These are phyloP conservation scores for Oncorhynchus keta DNA, from an alignment of 2,113 vertebrate species.

Conservation along the genomic window DNA sequence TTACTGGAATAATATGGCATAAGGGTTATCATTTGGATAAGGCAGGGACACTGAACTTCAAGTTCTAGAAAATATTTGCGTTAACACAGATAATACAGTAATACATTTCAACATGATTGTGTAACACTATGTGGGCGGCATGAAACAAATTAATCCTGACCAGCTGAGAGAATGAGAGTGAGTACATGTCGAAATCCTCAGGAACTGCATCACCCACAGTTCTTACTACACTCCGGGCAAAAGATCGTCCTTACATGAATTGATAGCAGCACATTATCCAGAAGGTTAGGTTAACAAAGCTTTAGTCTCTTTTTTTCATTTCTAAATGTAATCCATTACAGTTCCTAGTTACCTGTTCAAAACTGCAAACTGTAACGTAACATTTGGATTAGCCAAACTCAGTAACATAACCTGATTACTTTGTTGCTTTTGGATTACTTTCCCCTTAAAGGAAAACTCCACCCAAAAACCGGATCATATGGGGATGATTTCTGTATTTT, in stretches of 20 bases:
- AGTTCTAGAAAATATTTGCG: constrained; percentile 20
- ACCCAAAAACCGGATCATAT: too few species aligned
- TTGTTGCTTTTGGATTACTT: too few species aligned
- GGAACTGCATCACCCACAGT: constrained; percentile 46
- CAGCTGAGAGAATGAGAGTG: constrained; percentile 46
- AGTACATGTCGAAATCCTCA: constrained; percentile 45
- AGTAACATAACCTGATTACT: too few species aligned
- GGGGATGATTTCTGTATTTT: too few species aligned
- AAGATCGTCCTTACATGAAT: constrained; percentile 61
- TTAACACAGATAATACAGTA: constrained; percentile 22
- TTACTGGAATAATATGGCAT: not conserved
- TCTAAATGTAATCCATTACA: too few species aligned
- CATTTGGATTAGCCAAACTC: too few species aligned
- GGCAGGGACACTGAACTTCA: not conserved
- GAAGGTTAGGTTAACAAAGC: too few species aligned
- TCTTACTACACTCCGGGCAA: constrained; percentile 54
- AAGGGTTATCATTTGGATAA: not conserved
- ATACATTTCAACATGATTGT: constrained; percentile 36
- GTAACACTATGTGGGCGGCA: constrained; percentile 51
- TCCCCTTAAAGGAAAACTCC: too few species aligned
- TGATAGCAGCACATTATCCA: constrained; percentile 33
- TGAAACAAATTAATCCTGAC: constrained; percentile 41
- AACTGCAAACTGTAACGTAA: too few species aligned
- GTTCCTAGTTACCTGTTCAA: too few species aligned
- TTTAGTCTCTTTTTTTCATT: too few species aligned